A percentile compares a stretch with the other conserved stretches of the same genome.
Evolutionary conservation across 2,797 vertebrate genomes (phyloP).

Genomic region (Sebastes itinus): DNA sequence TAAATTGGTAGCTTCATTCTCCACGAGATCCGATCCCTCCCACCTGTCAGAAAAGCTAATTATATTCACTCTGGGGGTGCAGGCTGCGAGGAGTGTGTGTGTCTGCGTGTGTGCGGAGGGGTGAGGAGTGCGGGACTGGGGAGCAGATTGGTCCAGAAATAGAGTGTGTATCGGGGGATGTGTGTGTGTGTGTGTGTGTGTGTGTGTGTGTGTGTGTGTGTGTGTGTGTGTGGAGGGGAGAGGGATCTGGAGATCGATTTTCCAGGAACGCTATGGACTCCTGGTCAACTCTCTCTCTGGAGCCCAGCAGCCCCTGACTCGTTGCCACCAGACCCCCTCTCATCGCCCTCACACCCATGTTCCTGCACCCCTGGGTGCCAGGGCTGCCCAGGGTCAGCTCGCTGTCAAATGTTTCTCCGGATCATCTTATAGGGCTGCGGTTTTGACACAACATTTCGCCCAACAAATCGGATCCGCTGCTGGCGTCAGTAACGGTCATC

Average conservation of each 20-base stretch:
- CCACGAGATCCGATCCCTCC: constrained; percentile 86
- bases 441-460: constrained; percentile 44
- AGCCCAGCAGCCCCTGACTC: constrained; percentile 36
- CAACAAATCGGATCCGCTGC: constrained; percentile 44
- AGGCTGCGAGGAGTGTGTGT: constrained; percentile 60
- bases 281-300: constrained; percentile 49
- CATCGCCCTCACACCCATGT: constrained; percentile 51
- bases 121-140: constrained; percentile 52
- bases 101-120: constrained; percentile 49
- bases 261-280: constrained; percentile 74
- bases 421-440: constrained; percentile 64
- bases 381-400: constrained; percentile 41
- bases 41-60: constrained; percentile 92
- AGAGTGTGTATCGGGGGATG: constrained; percentile 14
- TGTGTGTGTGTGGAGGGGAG: background rate
- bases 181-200: background rate
- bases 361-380: constrained; percentile 43
- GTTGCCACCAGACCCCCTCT: constrained; percentile 31
- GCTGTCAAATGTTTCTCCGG: constrained; percentile 54
- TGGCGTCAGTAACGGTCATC: constrained; percentile 6
- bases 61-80: constrained; percentile 83
- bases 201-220: background rate
- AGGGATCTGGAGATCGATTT: constrained; percentile 68
- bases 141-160: constrained; percentile 69
- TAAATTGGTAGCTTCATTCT: constrained; percentile 83